Conservation (phyloP, 2,113 vertebrate genomes). For the Laticauda colubrina region DNA sequence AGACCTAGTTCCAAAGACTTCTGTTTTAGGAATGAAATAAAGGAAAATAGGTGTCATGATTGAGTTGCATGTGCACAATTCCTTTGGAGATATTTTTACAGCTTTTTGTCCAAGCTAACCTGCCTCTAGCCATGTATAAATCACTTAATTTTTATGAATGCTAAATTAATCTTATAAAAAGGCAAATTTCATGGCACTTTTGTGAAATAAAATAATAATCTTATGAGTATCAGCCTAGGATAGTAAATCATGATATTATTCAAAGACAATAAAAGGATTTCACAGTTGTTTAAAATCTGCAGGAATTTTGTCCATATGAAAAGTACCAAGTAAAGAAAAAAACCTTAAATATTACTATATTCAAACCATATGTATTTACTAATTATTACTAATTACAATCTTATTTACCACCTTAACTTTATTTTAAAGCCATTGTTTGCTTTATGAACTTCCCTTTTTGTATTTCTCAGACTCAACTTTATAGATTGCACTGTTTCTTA, state of each 20-base stretch:
- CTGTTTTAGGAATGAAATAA: constrained; percentile 52
- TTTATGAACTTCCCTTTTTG: neutral
- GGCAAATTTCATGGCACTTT: constrained; percentile 21
- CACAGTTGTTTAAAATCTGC: constrained; percentile 53
- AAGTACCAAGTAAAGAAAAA: constrained; percentile 27
- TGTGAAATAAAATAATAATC: constrained; percentile 31
- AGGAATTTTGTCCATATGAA: constrained; percentile 57
- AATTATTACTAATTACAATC: neutral
- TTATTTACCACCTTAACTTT: neutral
- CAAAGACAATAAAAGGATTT: constrained; percentile 44
- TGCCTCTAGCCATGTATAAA: constrained; percentile 36
- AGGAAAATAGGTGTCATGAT: constrained; percentile 41
- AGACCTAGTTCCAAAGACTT: constrained; percentile 32
- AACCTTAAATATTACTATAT: neutral
- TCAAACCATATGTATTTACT: neutral
- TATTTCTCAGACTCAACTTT: neutral
- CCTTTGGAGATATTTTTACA: constrained; percentile 41
- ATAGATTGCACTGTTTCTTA: neutral
- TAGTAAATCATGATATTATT: constrained; percentile 35
- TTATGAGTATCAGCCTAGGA: constrained; percentile 13
- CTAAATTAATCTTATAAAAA: constrained; percentile 34
- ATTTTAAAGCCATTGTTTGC: neutral
- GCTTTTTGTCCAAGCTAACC: constrained; percentile 47
- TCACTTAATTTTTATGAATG: constrained; percentile 39
- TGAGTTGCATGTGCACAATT: constrained; percentile 39